Conservation (phyloP, 2,888 invertebrate species). For the Tenthredo amoena region DNA sequence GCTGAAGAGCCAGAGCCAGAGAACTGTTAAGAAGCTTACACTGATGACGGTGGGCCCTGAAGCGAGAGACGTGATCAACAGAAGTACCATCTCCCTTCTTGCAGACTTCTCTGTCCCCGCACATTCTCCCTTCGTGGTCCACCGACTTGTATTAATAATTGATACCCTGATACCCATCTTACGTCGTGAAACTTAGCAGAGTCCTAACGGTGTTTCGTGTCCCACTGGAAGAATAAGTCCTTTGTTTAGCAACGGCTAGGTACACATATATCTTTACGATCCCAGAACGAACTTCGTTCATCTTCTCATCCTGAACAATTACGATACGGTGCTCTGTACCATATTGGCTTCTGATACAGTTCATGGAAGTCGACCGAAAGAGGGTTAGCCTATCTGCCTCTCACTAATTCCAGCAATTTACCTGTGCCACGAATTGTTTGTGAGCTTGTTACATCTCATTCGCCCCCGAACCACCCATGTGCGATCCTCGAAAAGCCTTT, state of each 20-base stretch:
- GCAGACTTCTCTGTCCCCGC: slow-evolving; percentile 13
- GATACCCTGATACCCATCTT: slow-evolving; percentile 47
- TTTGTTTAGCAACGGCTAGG: slow-evolving; percentile 1
- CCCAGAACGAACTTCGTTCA: not conserved
- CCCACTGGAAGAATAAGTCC: slow-evolving; percentile 32
- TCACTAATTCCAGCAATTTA: not conserved
- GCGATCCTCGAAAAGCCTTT: not conserved
- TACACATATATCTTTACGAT: not conserved
- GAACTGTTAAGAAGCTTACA: slow-evolving; percentile 55
- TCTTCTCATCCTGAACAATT: not conserved
- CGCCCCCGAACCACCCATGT: not conserved
- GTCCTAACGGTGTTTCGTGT: slow-evolving; percentile 36
- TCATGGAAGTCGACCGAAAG: not conserved
- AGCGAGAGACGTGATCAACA: slow-evolving; percentile 55
- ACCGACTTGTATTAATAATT: slow-evolving; percentile 53
- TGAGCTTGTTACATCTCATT: not conserved
- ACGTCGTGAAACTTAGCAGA: slow-evolving; percentile 31
- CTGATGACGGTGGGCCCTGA: slow-evolving; percentile 50
- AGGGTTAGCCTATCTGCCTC: not conserved
- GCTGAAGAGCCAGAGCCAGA: slow-evolving; percentile 49
- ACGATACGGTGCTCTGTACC: not conserved
- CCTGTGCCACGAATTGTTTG: not conserved
- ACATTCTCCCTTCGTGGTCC: slow-evolving; percentile 29
- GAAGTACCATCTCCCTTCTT: slow-evolving; percentile 38
- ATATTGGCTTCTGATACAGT: not conserved